A percentile compares a stretch with the other conserved stretches of the same genome.
These are phyloP conservation scores for Macrosteles quadrilineatus DNA, from an alignment of 1,140 invertebrate species.

Conservation along the genomic window DNA sequence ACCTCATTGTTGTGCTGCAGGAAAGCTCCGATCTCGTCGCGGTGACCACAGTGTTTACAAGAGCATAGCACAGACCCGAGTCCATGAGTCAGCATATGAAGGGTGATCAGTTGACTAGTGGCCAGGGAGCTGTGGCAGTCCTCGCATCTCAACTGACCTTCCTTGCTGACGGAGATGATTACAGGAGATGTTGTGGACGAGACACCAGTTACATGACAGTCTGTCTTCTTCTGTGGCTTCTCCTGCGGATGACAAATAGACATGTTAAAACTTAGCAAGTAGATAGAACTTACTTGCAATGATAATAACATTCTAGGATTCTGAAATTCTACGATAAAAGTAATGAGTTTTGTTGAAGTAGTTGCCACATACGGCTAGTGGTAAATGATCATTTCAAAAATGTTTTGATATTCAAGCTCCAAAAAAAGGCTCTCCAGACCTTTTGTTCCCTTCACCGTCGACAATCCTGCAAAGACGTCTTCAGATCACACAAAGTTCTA, in stretches of 20 bases:
- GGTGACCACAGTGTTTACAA: slow-evolving; percentile 38
- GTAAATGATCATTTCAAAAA: neutral
- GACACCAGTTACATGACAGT: slow-evolving; percentile 11
- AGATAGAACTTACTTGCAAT: neutral
- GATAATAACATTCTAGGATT: neutral
- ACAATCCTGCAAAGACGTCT: too few relatives aligned
- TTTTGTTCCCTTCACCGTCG: too few relatives aligned
- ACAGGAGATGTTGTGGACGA: neutral
- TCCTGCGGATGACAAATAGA: neutral
- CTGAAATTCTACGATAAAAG: neutral
- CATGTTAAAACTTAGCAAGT: neutral
- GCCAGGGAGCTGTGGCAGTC: slow-evolving; percentile 34
- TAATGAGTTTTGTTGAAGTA: neutral
- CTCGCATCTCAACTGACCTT: slow-evolving; percentile 36
- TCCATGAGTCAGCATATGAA: slow-evolving; percentile 40
- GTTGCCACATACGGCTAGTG: neutral
- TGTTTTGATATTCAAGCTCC: neutral
- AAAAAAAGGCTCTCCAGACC: neutral
- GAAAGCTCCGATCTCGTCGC: slow-evolving; percentile 34
- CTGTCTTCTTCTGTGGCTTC: neutral
- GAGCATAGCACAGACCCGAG: slow-evolving; percentile 38
- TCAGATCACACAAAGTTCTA: too few relatives aligned
- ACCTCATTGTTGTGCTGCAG: slow-evolving; percentile 21
- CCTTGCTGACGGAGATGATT: slow-evolving; percentile 30
- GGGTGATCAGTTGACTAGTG: slow-evolving; percentile 32